Conservation (phyloP, 1,140 invertebrate species). For the Onthophagus taurus region DNA sequence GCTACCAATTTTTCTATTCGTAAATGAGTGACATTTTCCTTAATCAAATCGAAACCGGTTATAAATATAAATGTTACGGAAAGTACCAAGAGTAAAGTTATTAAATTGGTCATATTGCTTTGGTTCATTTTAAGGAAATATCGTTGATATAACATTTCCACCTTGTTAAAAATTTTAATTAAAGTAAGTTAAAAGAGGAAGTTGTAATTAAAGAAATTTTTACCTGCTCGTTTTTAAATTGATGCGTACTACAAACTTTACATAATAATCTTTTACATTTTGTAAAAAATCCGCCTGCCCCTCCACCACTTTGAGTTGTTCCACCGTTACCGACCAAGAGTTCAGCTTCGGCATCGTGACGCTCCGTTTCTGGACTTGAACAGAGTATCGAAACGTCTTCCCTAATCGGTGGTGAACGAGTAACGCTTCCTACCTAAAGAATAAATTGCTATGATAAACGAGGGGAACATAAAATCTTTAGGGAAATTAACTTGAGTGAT, state of each 20-base stretch:
- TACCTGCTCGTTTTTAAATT: constrained; percentile 59
- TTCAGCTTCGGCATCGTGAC: constrained; percentile 28
- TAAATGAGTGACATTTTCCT: constrained; percentile 14
- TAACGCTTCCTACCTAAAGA: constrained; percentile 30
- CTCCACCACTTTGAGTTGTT: not conserved
- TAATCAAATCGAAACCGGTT: constrained; percentile 26
- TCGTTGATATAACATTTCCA: constrained; percentile 83
- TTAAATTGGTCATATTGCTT: constrained; percentile 75
- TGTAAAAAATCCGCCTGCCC: not conserved
- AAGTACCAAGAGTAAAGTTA: constrained; percentile 64
- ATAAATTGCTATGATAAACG: too few species aligned
- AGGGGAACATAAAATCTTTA: too few species aligned
- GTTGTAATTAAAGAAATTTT: constrained; percentile 14
- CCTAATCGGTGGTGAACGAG: constrained; percentile 20
- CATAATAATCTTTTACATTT: constrained; percentile 13
- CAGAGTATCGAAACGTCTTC: constrained; percentile 28
- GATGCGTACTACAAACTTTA: constrained; percentile 49
- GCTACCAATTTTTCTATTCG: constrained; percentile 28
- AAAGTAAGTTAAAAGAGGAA: not conserved
- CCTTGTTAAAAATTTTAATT: constrained; percentile 45
- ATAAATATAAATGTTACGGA: constrained; percentile 52
- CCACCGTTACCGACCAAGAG: constrained; percentile 20
- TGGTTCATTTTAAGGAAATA: constrained; percentile 91
- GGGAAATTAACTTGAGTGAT: too few species aligned
- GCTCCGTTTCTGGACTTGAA: constrained; percentile 29